Conservation (phyloP, 1,140 invertebrate species). For the Eumeta japonica region DNA sequence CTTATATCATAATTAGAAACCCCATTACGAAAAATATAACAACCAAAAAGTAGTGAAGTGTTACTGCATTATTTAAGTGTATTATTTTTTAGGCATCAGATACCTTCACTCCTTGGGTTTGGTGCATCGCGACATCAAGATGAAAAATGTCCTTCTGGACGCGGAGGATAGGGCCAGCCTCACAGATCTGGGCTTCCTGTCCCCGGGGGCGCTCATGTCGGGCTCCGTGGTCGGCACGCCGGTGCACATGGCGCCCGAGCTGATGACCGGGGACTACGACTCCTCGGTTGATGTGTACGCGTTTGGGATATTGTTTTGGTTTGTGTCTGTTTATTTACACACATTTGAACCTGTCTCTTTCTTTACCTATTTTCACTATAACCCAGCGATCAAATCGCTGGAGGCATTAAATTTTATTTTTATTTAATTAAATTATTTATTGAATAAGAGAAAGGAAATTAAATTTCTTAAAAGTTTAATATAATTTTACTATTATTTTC, state of each 20-base stretch:
- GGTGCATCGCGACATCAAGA: slow-evolving; percentile 86
- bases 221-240: slow-evolving; percentile 85
- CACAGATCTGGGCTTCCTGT: slow-evolving; percentile 89
- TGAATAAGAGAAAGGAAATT: no score
- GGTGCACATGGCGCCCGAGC: slow-evolving; percentile 90
- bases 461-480: no score
- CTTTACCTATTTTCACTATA: background rate
- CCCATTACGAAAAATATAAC: background rate
- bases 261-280: slow-evolving; percentile 79
- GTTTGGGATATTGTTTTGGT: slow-evolving; percentile 89
- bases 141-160: slow-evolving; percentile 87
- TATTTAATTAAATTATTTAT: no score
- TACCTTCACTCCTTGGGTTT: slow-evolving; percentile 87
- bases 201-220: slow-evolving; percentile 89
- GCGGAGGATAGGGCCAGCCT: slow-evolving; percentile 74
- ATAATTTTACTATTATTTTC: no score
- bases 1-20: background rate
- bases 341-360: background rate
- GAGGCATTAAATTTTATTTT: no score
- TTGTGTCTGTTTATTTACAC: slow-evolving; percentile 9
- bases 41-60: background rate
- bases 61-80: no score
- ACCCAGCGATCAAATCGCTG: no score
- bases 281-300: slow-evolving; percentile 88
- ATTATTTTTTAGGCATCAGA: slow-evolving; percentile 62